phyloP scores from a whole-genome alignment of 2,888 invertebrate species.

The Lycocerus yunnanus region DNA sequence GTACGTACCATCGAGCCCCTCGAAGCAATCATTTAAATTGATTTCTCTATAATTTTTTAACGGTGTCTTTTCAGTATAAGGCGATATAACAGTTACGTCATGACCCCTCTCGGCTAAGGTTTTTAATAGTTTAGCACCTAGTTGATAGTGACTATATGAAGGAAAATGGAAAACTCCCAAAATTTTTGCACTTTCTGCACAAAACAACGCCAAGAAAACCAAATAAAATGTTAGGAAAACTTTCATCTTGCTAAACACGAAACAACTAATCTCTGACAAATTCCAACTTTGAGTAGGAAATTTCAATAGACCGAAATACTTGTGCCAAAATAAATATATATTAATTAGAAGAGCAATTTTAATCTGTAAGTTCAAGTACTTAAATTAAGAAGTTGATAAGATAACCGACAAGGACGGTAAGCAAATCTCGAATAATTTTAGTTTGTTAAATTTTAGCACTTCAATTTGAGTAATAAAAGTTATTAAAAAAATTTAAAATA shows the following conservation, averaged over 20 bases:
- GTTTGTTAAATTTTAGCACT: too few relatives aligned
- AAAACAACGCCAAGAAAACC: not conserved
- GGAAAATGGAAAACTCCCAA: constrained; percentile 41
- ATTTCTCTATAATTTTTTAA: constrained; percentile 48
- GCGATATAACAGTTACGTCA: constrained; percentile 47
- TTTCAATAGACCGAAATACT: too few relatives aligned
- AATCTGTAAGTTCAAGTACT: too few relatives aligned
- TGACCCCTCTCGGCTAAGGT: constrained; percentile 50
- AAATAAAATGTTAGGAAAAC: not conserved
- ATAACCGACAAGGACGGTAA: too few relatives aligned
- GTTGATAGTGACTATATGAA: constrained; percentile 38
- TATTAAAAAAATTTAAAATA: too few relatives aligned
- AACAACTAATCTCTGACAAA: too few relatives aligned
- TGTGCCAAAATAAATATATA: too few relatives aligned
- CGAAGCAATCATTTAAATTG: not conserved
- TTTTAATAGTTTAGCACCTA: constrained; percentile 37
- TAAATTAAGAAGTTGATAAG: too few relatives aligned
- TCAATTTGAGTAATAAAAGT: too few relatives aligned
- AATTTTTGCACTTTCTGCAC: constrained; percentile 25
- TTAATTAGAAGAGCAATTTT: too few relatives aligned
- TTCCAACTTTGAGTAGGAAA: too few relatives aligned
- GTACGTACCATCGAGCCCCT: not conserved
- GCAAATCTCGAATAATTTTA: too few relatives aligned
- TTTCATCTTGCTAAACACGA: not conserved
- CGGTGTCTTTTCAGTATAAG: constrained; percentile 40